Conservation (phyloP, 2,888 invertebrate species). For the Platypus cylindrus region DNA sequence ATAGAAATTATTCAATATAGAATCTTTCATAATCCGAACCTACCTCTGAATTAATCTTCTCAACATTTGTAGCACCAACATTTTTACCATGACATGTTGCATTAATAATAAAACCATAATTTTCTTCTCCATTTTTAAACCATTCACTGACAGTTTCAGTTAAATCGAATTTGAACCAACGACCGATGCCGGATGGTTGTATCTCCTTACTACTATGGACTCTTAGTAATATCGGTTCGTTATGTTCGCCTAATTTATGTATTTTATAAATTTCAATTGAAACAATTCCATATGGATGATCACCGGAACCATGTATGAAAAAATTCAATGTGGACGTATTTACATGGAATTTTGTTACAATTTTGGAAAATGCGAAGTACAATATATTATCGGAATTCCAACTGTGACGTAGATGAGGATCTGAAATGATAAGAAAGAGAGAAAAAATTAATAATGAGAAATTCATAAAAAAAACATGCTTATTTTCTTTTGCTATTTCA, state of each 20-base stretch:
- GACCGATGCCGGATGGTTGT: constrained; percentile 45
- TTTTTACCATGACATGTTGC: constrained; percentile 47
- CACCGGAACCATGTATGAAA: constrained; percentile 42
- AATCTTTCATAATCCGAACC: neutral
- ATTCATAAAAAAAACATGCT: too few species aligned
- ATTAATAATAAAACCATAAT: constrained; percentile 65
- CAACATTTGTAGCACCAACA: constrained; percentile 55
- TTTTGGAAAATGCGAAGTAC: constrained; percentile 60
- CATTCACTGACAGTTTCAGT: constrained; percentile 64
- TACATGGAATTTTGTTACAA: constrained; percentile 55
- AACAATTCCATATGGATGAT: constrained; percentile 31
- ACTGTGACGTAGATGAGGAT: constrained; percentile 52
- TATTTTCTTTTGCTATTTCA: too few species aligned
- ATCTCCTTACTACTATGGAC: constrained; percentile 35
- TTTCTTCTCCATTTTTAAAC: constrained; percentile 60
- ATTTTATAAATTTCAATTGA: constrained; percentile 32
- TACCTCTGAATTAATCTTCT: constrained; percentile 38
- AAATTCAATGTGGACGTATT: constrained; percentile 57
- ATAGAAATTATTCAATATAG: neutral
- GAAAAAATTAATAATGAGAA: too few species aligned
- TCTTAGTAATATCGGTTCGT: constrained; percentile 25
- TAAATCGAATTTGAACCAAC: constrained; percentile 59
- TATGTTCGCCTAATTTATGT: constrained; percentile 25
- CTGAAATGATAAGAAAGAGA: constrained; percentile 42
- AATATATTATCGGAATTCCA: constrained; percentile 55